Evolutionary conservation across 2,797 vertebrate species (phyloP), one percentile per base, ranked within the genome.

Genomic region (Spinus pinus): DNA sequence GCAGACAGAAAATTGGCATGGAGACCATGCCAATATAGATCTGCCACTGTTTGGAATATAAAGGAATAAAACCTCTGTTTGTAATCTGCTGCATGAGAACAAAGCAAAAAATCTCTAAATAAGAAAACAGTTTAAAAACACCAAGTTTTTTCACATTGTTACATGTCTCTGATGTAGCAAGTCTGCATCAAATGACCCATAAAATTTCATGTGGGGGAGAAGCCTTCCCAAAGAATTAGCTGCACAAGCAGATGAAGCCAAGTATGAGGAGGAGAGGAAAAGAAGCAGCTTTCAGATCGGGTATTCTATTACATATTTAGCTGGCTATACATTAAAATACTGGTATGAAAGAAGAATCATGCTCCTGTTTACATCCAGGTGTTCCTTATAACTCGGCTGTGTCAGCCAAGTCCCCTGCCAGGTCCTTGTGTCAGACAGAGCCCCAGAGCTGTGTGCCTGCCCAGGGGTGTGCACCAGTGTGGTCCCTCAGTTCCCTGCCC

Each of bases 121-220:
- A 69, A 91, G 58, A 87, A 89, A 86, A 53, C 8, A 54, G 28
- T 56, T 81, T 50, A 19, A 78, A 91, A 42, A 47, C 14, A 57
- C 1, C 7, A 30, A 18, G 1, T 30, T 67, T 91, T 90, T 91
- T 60, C 31, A 44, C 27, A 11, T 30, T 86, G 27, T 72, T 51
- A 5, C 53, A 44, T 42, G 42, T 17, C 31, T 74, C 72, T 14
- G 47, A 74, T 60, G 61, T 47, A 88, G 47, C 9, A 95, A 86
- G 80, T 41, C 51, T 92, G 28, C 65, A 87, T 37, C 83, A 94
- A 93, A 87, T 65, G 25, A 24, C 56, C 61, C 89, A 61, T 78
- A 85, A 94, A 88, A 85, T 85, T 73, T 58, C 51, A 50, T 3
- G 12, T 61, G 25, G 35, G 28, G 44, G 18, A 65, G 35, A 78